Conservation (phyloP, 2,113 vertebrate species). For the Dipodomys ordii region DNA sequence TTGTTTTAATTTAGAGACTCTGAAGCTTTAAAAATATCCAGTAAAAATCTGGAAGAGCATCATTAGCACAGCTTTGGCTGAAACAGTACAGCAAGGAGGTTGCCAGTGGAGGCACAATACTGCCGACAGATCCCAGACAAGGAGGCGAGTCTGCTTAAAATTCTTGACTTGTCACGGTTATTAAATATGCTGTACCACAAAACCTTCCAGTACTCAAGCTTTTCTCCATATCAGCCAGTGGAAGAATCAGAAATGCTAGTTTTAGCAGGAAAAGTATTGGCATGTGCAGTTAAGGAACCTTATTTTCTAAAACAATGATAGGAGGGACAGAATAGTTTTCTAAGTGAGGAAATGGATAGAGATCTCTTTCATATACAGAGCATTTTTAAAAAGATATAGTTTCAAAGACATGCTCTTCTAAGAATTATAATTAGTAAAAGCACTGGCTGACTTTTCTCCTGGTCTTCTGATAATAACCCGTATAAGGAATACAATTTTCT, state of each 20-base stretch:
- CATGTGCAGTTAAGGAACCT: conserved; percentile 71
- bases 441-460: conserved; percentile 28
- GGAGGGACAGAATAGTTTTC: conserved; percentile 60
- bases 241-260: conserved; percentile 77
- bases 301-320: conserved; percentile 75
- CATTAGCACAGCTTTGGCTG: conserved; percentile 85
- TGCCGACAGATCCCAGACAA: conserved; percentile 85
- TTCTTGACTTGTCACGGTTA: conserved; percentile 90
- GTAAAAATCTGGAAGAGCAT: conserved; percentile 84
- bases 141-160: conserved; percentile 87
- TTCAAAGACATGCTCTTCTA: conserved; percentile 65
- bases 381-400: conserved; percentile 33
- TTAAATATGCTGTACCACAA: conserved; percentile 86
- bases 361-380: not conserved
- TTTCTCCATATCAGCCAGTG: conserved; percentile 78
- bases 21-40: conserved; percentile 70
- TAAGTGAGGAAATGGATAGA: not conserved
- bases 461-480: conserved; percentile 13
- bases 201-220: conserved; percentile 82
- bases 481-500: not conserved
- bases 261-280: conserved; percentile 83
- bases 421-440: not conserved
- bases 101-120: conserved; percentile 87
- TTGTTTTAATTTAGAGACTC: conserved; percentile 31
- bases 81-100: conserved; percentile 84